Percentiles rank a stretch among this genome's conserved stretches.
Evolutionary conservation across 2,888 invertebrate species (phyloP).

Genomic region (Stenchaetothrips biformis): DNA sequence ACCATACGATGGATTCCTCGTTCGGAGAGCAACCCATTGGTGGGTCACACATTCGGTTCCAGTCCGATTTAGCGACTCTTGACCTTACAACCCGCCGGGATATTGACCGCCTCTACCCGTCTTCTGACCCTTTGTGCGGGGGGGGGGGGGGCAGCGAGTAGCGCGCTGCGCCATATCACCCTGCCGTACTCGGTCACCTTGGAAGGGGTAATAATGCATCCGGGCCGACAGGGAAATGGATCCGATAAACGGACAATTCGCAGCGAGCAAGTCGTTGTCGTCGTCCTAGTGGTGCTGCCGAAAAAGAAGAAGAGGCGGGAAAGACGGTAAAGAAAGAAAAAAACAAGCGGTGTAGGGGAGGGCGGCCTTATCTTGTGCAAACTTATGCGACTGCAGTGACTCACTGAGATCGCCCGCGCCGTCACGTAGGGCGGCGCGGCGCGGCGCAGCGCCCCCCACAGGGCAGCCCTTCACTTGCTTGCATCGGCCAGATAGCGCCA

Average conservation of each 20-base stretch:
- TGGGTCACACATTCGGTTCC: too few relatives aligned
- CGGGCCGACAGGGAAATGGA: conserved; percentile 6
- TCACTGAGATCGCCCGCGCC: background rate
- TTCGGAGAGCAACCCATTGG: too few relatives aligned
- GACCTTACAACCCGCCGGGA: too few relatives aligned
- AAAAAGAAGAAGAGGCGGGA: background rate
- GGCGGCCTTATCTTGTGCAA: background rate
- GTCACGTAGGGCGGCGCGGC: background rate
- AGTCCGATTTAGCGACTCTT: too few relatives aligned
- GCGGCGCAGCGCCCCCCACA: background rate
- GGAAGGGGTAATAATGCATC: conserved; percentile 4
- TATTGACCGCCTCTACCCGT: too few relatives aligned
- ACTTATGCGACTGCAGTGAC: conserved; percentile 20
- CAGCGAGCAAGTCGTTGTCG: background rate
- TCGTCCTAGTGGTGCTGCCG: background rate
- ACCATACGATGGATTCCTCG: too few relatives aligned
- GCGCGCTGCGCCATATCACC: too few relatives aligned
- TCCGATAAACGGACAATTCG: background rate
- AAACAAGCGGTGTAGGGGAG: background rate
- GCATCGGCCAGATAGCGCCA: background rate
- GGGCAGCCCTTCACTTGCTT: background rate
- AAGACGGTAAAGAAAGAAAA: background rate
- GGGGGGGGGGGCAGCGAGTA: too few relatives aligned
- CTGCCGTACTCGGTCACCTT: too few relatives aligned
- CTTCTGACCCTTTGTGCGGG: too few relatives aligned